Base-by-base conservation (phyloP, 2,797 vertebrate genomes). In the Artibeus jamaicensis region DNA sequence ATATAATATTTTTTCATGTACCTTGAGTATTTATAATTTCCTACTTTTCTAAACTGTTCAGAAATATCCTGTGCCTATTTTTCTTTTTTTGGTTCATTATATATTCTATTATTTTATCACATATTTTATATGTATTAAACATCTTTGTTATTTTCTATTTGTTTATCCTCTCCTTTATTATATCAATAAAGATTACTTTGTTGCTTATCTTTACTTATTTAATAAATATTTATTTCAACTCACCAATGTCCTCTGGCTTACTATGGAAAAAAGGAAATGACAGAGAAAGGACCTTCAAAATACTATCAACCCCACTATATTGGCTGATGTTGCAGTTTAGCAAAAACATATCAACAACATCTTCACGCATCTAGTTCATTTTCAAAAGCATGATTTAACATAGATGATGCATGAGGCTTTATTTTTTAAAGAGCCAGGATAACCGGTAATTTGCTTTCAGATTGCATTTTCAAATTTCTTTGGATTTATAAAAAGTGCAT, bases 391-490 rank as follows among this genome's bases (percentile, higher is more conserved):
- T 67, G n/a, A 37, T 11, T 83, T 90, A 86, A 62, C 73, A 55
- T 16, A 71, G 34, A 78, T 68, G 62, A 93, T 39, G 70, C 22
- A 46, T 65, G 21, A 76, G 24, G 12, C 5, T 53, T 59, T 91
- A 74, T 97, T 62, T 74, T 96, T 57, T 83, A 95, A 1, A 2
- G 93, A 97, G 42, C 77, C 24, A 55, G 42, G 50, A 86, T 85
- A 92, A 96, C 88, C 92, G 95, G 79, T 98, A 93, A 96, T 98
- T 98, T 98, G 97, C 96, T 97, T 98, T 97, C 95, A 97, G 97
- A 98, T 97, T 98, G 97, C 78, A 94, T 97, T 98, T 98, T 97
- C 93, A 93, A 73, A 50, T 89, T 96, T 97, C 86, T 97, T 93
- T 95, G 95, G 73, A 86, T 92, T 95, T 98, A 91, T 92, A 37